Conservation (phyloP, 1,140 invertebrate species). For the Drosophila mauritiana region DNA sequence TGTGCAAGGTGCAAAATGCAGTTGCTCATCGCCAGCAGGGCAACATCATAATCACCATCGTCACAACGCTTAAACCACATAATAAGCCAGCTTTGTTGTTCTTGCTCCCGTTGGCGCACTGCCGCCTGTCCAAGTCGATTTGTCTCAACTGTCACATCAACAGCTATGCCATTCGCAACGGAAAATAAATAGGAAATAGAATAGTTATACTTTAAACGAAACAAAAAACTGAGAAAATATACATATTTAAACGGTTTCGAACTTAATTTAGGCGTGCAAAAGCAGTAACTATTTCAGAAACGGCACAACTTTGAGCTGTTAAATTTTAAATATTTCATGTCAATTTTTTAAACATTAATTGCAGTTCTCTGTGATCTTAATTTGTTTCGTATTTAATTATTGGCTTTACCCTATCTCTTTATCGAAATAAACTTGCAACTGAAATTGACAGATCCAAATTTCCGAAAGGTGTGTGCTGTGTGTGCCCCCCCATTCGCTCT, state of each 20-base stretch:
- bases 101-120: slow-evolving; percentile 36
- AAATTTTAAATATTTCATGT: background rate
- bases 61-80: slow-evolving; percentile 21
- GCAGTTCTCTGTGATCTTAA: no score
- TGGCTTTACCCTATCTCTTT: no score
- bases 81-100: slow-evolving; percentile 15
- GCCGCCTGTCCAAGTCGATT: slow-evolving; percentile 69
- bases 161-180: slow-evolving; percentile 31
- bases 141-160: slow-evolving; percentile 55
- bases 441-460: background rate
- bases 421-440: background rate
- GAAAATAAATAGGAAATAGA: background rate
- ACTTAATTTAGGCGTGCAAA: no score
- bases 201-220: background rate
- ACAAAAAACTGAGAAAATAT: background rate
- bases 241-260: no score
- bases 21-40: slow-evolving; percentile 19
- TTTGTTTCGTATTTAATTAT: no score
- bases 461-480: no score
- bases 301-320: no score
- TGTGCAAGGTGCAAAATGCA: slow-evolving; percentile 38
- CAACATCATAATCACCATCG: slow-evolving; percentile 6
- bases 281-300: no score
- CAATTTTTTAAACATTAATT: background rate
- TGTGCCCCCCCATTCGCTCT: background rate